Evolutionary conservation across 2,797 vertebrate species (phyloP).

Genomic region (Harpagifer antarcticus): DNA sequence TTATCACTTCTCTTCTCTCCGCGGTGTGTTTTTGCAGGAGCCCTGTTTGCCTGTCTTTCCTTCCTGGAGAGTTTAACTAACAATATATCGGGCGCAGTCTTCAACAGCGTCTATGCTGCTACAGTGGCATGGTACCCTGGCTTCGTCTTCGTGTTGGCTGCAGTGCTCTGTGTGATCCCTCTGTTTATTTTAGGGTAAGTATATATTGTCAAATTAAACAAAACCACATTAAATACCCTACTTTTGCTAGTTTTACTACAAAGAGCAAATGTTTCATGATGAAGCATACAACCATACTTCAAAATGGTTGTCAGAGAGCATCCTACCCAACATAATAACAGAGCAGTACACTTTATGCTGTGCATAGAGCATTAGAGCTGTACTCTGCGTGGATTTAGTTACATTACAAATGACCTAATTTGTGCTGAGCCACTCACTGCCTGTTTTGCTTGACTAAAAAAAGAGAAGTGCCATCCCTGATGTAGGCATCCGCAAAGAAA

Average conservation of each 20-base stretch:
- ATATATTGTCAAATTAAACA: background rate
- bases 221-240: constrained; percentile 2
- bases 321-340: background rate
- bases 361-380: constrained; percentile 25
- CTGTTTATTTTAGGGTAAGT: constrained; percentile 87
- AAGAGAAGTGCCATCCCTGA: constrained; percentile 9
- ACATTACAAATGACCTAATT: constrained; percentile 5
- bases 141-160: constrained; percentile 90
- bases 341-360: background rate
- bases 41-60: constrained; percentile 93
- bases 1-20: background rate
- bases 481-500: background rate
- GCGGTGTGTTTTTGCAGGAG: constrained; percentile 82
- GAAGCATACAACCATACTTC: background rate
- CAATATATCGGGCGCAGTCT: constrained; percentile 78
- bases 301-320: background rate
- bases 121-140: constrained; percentile 92
- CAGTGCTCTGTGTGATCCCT: constrained; percentile 89
- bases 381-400: constrained; percentile 8
- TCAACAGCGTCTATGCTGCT: constrained; percentile 89
- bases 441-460: background rate
- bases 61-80: constrained; percentile 88
- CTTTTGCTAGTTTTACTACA: background rate
- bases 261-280: background rate
- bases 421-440: constrained; percentile 29